Conservation (phyloP, 2,888 invertebrate genomes). For the Chalcis sispes region DNA sequence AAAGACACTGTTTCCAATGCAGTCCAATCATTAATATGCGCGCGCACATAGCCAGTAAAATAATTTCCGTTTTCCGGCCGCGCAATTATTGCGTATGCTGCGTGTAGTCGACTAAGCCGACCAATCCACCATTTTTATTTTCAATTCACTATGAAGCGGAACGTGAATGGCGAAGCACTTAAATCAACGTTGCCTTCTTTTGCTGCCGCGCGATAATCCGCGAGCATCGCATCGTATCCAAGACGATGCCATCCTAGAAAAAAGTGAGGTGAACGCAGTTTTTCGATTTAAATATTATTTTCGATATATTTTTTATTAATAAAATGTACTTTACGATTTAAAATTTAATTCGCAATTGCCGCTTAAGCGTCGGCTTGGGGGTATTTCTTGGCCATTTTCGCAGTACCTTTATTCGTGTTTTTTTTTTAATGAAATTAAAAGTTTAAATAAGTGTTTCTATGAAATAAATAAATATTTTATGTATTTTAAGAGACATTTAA, state of each 20-base stretch:
- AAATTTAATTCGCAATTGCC: no score
- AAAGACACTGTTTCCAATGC: not conserved
- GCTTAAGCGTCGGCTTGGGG: no score
- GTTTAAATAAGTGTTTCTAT: not conserved
- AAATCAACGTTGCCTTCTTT: not conserved
- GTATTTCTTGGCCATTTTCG: no score
- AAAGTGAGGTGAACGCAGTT: conserved; percentile 23
- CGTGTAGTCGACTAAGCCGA: not conserved
- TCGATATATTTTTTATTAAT: no score
- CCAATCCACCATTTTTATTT: conserved; percentile 38
- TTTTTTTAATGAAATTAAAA: no score
- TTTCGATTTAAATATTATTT: not conserved
- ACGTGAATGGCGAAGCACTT: conserved; percentile 43
- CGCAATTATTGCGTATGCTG: not conserved
- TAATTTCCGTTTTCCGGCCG: conserved; percentile 17
- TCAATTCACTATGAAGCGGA: conserved; percentile 1
- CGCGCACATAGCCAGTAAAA: not conserved
- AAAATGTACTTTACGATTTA: no score
- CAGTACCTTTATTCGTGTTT: no score
- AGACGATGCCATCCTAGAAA: conserved; percentile 30
- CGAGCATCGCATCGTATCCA: conserved; percentile 36
- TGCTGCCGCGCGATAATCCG: conserved; percentile 39
- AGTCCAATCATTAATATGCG: not conserved
- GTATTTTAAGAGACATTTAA: no score
- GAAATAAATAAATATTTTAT: no score